Evolutionary conservation across 2,113 vertebrate species (phyloP), one percentile per base, ranked within the genome.

Genomic region (Tyrannus savana): DNA sequence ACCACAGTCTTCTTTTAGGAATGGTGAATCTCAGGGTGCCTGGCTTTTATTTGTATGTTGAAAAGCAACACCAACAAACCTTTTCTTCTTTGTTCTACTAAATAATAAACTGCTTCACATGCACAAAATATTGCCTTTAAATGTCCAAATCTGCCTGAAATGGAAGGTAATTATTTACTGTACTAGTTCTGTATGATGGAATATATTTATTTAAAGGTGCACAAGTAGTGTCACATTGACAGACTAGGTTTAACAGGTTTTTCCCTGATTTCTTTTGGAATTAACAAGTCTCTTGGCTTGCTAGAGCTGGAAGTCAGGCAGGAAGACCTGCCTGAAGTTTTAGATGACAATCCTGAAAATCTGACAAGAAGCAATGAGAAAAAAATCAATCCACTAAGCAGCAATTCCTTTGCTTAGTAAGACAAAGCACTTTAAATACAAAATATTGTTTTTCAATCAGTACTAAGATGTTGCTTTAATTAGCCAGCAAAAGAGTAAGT

Each of bases 161-260:
- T 37, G 9, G 31, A 37, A 69, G 35, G 15, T 37, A 7, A 27
- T 79, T 63, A 21, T 53, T 79, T 41, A 53, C 9, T 89, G 25
- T 14, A 9, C 41, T 79, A 8, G 10, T 58, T 63, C 28, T 80
- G 19, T 55, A 3, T 30, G 9, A n/a, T 31, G 47, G 21, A 14
- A 41, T 46, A 1, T 56, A 22, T 47, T 42, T 37, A 27, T 60
- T 79, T 63, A 15, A 30, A 79, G 13, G 4, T 64, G 25, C 41
- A 35, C 1, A 0, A 11, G 2, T 5, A 16, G 12, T 18, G 31
- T 58, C 16, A 23, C 2, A 0, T 64, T 68, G 30, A 25, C 7
- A 73, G 31, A 31, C 17, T 18, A 10, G 62, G 11, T 66, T 86
- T 21, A 41, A 19, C 19, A 21, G 31, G 6, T 17, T 86, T 76